Conservation (phyloP, 2,888 invertebrate species). For the Clivina fossor region DNA sequence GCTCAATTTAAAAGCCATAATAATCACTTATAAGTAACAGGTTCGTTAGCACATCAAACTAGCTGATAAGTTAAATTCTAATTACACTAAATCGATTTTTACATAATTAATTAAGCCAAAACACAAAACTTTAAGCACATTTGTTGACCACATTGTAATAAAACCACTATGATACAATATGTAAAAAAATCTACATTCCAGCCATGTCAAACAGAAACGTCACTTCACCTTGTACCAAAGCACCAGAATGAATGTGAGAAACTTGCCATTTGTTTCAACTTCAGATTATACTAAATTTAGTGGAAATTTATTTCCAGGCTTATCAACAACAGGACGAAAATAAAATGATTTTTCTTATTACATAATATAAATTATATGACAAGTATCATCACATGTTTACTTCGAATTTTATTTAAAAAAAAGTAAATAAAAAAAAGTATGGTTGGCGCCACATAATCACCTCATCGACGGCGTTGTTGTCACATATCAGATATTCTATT, state of each 20-base stretch:
- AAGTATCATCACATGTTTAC: constrained; percentile 25
- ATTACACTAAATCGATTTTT: constrained; percentile 4
- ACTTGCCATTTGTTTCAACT: constrained; percentile 18
- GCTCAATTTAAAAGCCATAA: constrained; percentile 52
- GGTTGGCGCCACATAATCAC: constrained; percentile 28
- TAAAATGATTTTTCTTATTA: constrained; percentile 20
- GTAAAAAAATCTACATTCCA: constrained; percentile 33
- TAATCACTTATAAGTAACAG: no score
- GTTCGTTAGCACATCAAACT: no score
- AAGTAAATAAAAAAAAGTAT: constrained; percentile 16
- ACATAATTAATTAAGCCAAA: constrained; percentile 3
- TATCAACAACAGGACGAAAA: constrained; percentile 25
- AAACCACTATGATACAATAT: constrained; percentile 28
- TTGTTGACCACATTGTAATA: constrained; percentile 17
- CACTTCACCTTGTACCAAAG: constrained; percentile 29
- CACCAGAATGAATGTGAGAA: constrained; percentile 1
- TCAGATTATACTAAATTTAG: constrained; percentile 22
- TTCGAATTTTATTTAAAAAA: constrained; percentile 20
- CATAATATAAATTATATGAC: constrained; percentile 7
- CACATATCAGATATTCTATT: constrained; percentile 15
- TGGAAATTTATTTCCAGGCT: constrained; percentile 18
- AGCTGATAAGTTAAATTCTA: no score
- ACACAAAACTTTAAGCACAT: constrained; percentile 19
- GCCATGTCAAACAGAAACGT: constrained; percentile 33
- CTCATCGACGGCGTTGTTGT: constrained; percentile 9